Conservation (phyloP, 2,797 vertebrate genomes). For the Austrolebias charrua region DNA sequence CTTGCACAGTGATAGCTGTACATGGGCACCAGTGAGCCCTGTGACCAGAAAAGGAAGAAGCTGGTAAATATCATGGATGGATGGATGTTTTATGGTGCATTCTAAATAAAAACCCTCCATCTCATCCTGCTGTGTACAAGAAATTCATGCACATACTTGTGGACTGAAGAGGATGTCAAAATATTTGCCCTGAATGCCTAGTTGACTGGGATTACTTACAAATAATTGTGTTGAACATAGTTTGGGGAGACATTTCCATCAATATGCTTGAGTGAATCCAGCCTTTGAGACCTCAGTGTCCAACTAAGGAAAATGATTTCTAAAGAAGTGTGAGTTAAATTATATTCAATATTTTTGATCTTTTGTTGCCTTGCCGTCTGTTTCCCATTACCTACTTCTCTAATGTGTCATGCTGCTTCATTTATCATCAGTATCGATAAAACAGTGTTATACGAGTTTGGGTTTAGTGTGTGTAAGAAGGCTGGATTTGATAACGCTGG, state of each 20-base stretch:
- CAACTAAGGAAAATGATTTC: neutral
- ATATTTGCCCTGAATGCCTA: constrained; percentile 41
- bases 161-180: constrained; percentile 47
- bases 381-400: constrained; percentile 8
- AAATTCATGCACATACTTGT: constrained; percentile 57
- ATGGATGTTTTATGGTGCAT: too few species aligned
- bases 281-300: constrained; percentile 14
- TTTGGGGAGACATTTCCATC: constrained; percentile 25
- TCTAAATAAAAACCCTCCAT: constrained; percentile 44
- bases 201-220: constrained; percentile 37
- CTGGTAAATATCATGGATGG: too few species aligned
- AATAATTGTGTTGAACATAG: constrained; percentile 23
- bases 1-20: too few species aligned
- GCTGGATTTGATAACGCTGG: constrained; percentile 12
- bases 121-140: constrained; percentile 36
- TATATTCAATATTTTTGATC: neutral
- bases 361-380: neutral
- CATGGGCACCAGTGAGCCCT: too few species aligned
- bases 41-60: too few species aligned
- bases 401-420: constrained; percentile 26
- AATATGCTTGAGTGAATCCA: constrained; percentile 14
- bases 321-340: neutral
- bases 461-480: neutral
- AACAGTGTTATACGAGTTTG: constrained; percentile 11
- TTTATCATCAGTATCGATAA: constrained; percentile 16